phyloP scores from a whole-genome alignment of 2,113 vertebrate species.

The Fulmarus glacialis region DNA sequence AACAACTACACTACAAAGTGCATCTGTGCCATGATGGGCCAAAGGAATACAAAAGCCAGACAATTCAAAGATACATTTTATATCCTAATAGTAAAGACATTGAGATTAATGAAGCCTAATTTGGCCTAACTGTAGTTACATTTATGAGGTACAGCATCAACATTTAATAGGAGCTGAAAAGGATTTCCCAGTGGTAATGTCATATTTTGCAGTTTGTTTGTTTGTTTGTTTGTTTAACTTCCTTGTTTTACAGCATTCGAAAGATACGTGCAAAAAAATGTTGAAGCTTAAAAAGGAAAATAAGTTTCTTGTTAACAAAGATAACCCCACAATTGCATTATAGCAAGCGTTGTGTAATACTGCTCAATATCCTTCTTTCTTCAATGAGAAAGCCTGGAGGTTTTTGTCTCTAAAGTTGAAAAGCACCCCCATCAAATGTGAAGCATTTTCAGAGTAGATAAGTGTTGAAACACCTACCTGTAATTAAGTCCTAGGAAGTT shows the following conservation, averaged over 20 bases:
- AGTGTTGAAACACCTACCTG: neutral
- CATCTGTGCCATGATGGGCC: neutral
- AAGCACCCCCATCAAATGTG: neutral
- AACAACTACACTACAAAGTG: neutral
- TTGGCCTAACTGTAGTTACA: neutral
- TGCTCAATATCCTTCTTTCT: neutral
- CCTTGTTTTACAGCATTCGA: neutral
- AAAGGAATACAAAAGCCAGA: neutral
- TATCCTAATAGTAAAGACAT: neutral
- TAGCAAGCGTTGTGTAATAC: neutral
- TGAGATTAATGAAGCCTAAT: neutral
- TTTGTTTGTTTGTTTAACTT: neutral
- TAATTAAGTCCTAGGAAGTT: neutral
- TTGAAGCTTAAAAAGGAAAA: neutral
- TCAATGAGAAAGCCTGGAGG: neutral
- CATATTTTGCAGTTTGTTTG: neutral
- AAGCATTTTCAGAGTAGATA: neutral
- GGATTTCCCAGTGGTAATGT: neutral
- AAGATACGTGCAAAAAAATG: neutral
- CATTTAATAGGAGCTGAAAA: neutral
- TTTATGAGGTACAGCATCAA: neutral
- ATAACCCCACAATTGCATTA: rapidly evolving
- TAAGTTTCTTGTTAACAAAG: neutral
- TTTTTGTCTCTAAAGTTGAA: neutral
- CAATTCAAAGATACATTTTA: neutral